Conservation (phyloP, 2,888 invertebrate species). For the Conchocele bisecta region DNA sequence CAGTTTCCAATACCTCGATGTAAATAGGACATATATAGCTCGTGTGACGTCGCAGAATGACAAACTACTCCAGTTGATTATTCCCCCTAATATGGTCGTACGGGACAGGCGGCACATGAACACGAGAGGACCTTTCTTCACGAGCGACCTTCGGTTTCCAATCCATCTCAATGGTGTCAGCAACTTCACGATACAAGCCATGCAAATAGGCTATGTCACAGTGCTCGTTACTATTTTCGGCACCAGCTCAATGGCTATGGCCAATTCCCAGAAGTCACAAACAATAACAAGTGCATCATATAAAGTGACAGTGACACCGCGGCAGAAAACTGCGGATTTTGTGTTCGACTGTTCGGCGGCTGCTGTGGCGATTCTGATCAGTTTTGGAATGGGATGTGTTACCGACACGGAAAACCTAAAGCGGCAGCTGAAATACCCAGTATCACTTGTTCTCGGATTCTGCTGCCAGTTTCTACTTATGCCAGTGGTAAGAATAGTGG, state of each 20-base stretch:
- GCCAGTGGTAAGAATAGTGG: conserved; percentile 78
- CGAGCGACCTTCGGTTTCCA: conserved; percentile 54
- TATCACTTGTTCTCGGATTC: conserved; percentile 77
- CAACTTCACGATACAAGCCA: conserved; percentile 71
- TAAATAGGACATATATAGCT: conserved; percentile 42
- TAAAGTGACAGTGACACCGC: conserved; percentile 66
- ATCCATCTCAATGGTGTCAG: conserved; percentile 62
- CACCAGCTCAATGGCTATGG: conserved; percentile 59
- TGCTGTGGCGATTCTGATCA: conserved; percentile 78
- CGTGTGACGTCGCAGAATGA: conserved; percentile 40
- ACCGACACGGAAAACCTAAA: conserved; percentile 78
- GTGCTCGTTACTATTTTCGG: conserved; percentile 73
- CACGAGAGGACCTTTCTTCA: conserved; percentile 36
- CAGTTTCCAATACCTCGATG: conserved; percentile 35
- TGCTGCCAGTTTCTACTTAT: conserved; percentile 80
- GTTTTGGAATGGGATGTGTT: conserved; percentile 80
- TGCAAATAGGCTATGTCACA: conserved; percentile 74
- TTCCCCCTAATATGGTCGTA: conserved; percentile 55
- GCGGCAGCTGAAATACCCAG: conserved; percentile 76
- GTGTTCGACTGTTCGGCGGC: conserved; percentile 79
- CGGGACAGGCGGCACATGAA: conserved; percentile 30
- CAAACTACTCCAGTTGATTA: conserved; percentile 45
- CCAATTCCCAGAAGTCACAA: conserved; percentile 55
- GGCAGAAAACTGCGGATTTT: conserved; percentile 75
- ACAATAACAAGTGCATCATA: conserved; percentile 67